A percentile compares a stretch with the other conserved stretches of the same genome.
phyloP scores from a whole-genome alignment of 2,113 vertebrate genomes.

The Columba janthina region DNA sequence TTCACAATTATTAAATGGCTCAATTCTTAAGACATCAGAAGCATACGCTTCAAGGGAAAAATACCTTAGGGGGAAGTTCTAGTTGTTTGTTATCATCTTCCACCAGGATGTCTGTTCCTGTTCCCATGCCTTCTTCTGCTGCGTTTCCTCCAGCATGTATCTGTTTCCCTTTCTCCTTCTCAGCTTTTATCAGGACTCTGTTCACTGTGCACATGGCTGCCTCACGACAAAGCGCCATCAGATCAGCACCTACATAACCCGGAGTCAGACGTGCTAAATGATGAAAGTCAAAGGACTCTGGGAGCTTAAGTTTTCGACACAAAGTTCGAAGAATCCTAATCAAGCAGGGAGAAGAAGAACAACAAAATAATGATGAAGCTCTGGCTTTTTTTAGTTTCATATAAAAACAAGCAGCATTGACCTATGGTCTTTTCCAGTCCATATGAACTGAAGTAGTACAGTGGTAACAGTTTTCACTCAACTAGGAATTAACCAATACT shows the following conservation, averaged over 20 bases:
- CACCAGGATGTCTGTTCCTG: background rate
- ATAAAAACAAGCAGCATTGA: background rate
- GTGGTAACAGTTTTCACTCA: background rate
- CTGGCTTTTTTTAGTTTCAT: background rate
- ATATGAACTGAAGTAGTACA: background rate
- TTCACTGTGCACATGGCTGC: slow-evolving; percentile 88
- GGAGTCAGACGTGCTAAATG: slow-evolving; percentile 89
- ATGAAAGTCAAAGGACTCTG: slow-evolving; percentile 79
- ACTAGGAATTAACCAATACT: background rate
- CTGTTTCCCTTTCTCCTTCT: background rate
- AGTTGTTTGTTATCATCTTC: background rate
- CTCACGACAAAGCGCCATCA: slow-evolving; percentile 93
- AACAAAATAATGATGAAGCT: background rate
- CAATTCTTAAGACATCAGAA: background rate
- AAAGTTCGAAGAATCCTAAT: slow-evolving; percentile 91
- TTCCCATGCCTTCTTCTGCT: background rate
- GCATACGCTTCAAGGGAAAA: background rate
- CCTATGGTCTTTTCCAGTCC: background rate
- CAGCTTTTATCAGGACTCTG: slow-evolving; percentile 76
- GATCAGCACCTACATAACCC: slow-evolving; percentile 92
- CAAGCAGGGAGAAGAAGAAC: background rate
- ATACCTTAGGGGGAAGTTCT: slow-evolving; percentile 33
- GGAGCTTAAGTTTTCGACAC: slow-evolving; percentile 89
- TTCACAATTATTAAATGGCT: background rate
- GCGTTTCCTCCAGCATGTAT: background rate